Evolutionary conservation across 2,113 vertebrate species (phyloP).

Genomic region (Eclectus roratus): DNA sequence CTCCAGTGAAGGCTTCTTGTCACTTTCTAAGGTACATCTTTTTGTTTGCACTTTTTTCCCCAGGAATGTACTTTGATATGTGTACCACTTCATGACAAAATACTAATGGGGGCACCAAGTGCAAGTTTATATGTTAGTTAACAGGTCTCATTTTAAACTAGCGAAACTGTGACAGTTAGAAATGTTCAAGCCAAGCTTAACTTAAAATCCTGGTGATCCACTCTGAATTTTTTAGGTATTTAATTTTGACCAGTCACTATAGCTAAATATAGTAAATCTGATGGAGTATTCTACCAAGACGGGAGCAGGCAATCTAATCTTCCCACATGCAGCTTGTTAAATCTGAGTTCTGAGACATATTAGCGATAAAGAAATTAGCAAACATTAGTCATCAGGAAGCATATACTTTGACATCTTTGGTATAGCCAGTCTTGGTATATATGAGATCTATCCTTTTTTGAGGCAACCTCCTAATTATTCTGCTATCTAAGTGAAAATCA

Average conservation of each 20-base stretch:
- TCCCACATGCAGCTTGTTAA: neutral
- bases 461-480: neutral
- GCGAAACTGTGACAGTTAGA: neutral
- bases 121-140: neutral
- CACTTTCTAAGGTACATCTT: slow-evolving; percentile 88
- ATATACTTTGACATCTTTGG: neutral
- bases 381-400: neutral
- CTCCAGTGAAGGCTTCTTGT: slow-evolving; percentile 89
- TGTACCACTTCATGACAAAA: neutral
- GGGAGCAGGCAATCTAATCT: neutral
- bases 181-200: neutral
- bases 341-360: neutral
- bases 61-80: neutral
- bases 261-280: neutral
- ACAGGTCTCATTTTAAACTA: neutral
- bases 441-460: neutral
- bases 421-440: neutral
- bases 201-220: neutral
- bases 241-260: neutral
- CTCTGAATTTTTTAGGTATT: neutral
- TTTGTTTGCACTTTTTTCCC: neutral
- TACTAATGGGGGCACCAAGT: neutral
- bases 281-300: neutral
- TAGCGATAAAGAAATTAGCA: neutral
- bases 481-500: neutral